Percentiles rank a stretch among this genome's conserved stretches.
Evolutionary conservation across 2,797 vertebrate genomes (phyloP).

Genomic region (Periparus ater): DNA sequence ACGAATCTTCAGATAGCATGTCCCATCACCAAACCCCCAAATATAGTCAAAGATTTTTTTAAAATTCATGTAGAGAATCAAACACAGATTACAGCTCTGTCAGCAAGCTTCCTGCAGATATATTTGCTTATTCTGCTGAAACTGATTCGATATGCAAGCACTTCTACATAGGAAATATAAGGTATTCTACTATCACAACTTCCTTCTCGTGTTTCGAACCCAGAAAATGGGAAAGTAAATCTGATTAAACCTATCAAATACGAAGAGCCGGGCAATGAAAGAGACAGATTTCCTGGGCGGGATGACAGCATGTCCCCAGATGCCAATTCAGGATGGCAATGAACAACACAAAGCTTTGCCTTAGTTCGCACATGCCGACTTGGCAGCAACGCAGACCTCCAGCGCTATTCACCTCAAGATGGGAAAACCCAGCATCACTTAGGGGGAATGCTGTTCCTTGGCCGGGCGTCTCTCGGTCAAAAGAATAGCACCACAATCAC

Average conservation of each 20-base stretch:
- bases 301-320: too few relatives aligned
- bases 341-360: too few relatives aligned
- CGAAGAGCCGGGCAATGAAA: not conserved
- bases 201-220: not conserved
- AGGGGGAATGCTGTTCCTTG: not conserved
- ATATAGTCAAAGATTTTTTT: not conserved
- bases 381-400: not conserved
- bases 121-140: not conserved
- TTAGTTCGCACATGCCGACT: rapidly evolving
- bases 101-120: rapidly evolving
- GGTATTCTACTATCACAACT: not conserved
- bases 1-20: not conserved
- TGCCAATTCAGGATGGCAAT: not conserved
- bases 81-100: not conserved
- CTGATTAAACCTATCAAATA: not conserved
- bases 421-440: not conserved
- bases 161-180: not conserved
- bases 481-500: too few relatives aligned
- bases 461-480: too few relatives aligned
- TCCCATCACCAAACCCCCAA: not conserved
- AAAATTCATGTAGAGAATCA: not conserved
- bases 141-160: not conserved
- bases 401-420: rapidly evolving
- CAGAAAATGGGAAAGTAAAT: not conserved
- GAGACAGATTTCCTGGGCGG: not conserved